Evolutionary conservation across 2,797 vertebrate species (phyloP), one percentile per base, ranked within the genome.

Genomic region (Enteromius argenteus): DNA sequence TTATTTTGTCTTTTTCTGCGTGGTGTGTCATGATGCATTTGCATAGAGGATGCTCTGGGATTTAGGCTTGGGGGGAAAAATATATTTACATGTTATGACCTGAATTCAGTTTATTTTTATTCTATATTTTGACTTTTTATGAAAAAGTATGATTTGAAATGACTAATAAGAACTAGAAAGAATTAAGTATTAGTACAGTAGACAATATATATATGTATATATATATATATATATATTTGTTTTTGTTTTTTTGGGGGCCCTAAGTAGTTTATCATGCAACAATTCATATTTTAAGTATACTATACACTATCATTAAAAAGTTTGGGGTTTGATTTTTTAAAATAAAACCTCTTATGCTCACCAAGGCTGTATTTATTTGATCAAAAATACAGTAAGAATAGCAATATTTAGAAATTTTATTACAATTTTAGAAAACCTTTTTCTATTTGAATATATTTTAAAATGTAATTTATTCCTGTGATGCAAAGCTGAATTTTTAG

Each of bases 21-120:
- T 66, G 71, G 71, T 27, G 49, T 46, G 74, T 60, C 23, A 46
- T 77, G 23, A 44, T 46, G 64, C 19, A 56, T 78, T 84, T 78
- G 73, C 51, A 46, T 60, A 71, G 64, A 15, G 4, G 51, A 58
- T 44, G 21, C 19, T 60, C 53, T 42, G 46, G n/a, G n/a, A 67
- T 64, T 73, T 32, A 37, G 23, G 69, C 56, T 74, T 19, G 68
- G 6, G n/a, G 17, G 39, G 19, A 3, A 49, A 46, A 60, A 71
- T 68, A 56, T 69, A 62, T 71, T 46, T 72, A 30, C 44, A 68
- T 68, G n/a, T 10, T 81, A 53, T 51, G 32, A 37, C 44, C 44
- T 75, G 68, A 46, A 60, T 46, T 81, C 23, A 46, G 53, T 66
- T 74, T 51, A 14, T 64, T 64, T 74, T 27, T 37, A 42, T 74